These are phyloP conservation scores for Chaetura pelagica DNA, from an alignment of 2,113 vertebrate species.

Conservation along the genomic window DNA sequence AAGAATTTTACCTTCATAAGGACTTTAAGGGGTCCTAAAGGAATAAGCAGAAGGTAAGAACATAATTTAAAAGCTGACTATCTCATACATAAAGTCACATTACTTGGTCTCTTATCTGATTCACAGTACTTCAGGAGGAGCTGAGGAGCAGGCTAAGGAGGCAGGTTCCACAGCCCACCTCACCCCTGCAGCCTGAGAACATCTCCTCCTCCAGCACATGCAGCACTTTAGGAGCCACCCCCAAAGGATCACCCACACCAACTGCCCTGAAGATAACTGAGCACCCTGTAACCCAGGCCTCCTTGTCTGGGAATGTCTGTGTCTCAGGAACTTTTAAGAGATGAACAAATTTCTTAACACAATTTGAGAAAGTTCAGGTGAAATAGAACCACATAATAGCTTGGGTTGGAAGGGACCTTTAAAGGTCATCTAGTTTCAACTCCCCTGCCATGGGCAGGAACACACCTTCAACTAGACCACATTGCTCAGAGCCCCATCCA, in stretches of 20 bases:
- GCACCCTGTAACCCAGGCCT: fast-evolving
- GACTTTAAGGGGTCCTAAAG: neutral
- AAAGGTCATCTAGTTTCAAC: too few species aligned
- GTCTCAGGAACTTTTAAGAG: neutral
- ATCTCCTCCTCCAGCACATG: neutral
- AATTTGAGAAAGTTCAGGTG: neutral
- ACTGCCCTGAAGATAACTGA: neutral
- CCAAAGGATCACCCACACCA: fast-evolving
- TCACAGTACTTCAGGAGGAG: too few species aligned
- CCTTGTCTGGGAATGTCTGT: neutral
- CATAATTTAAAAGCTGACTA: neutral
- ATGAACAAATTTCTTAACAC: neutral
- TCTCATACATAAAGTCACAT: neutral
- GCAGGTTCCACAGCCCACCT: neutral
- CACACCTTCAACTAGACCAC: too few species aligned
- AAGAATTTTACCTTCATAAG: neutral
- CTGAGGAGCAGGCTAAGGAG: neutral
- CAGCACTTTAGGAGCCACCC: neutral
- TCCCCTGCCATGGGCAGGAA: too few species aligned
- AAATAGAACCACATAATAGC: neutral
- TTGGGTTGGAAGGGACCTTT: too few species aligned
- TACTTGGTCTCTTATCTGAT: neutral
- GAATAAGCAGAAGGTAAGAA: neutral
- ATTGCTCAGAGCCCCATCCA: too few species aligned
- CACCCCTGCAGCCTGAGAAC: too few species aligned